Percentiles rank a stretch among this genome's conserved stretches.
Conservation (phyloP, 1,140 invertebrate species). For the Hetaerina americana region DNA sequence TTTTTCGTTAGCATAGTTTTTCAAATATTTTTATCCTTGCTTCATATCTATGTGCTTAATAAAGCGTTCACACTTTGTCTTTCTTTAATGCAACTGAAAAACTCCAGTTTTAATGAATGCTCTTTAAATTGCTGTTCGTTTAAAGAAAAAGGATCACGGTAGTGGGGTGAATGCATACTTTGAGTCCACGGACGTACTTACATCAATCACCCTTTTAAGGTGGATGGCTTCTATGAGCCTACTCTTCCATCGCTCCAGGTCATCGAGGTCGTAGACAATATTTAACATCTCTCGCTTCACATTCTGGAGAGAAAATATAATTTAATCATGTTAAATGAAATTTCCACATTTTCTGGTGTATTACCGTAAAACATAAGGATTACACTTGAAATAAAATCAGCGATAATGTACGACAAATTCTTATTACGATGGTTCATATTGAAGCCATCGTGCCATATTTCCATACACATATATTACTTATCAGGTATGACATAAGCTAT, state of each 20-base stretch:
- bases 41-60: too few species aligned
- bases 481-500: too few species aligned
- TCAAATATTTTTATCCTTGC: too few species aligned
- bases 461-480: too few species aligned
- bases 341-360: neutral
- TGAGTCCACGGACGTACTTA: constrained; percentile 14
- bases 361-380: neutral
- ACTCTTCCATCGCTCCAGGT: constrained; percentile 26
- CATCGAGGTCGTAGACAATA: constrained; percentile 16
- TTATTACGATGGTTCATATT: too few species aligned
- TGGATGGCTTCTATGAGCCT: constrained; percentile 29
- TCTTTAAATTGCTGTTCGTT: neutral
- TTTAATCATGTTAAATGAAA: neutral
- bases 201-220: constrained; percentile 21
- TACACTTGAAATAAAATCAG: neutral
- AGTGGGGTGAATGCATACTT: too few species aligned
- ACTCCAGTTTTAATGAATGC: too few species aligned
- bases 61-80: too few species aligned
- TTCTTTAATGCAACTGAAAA: too few species aligned
- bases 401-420: too few species aligned
- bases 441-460: too few species aligned
- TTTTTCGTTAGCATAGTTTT: too few species aligned
- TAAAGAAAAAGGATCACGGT: neutral
- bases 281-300: constrained; percentile 16
- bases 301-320: constrained; percentile 12